phyloP scores from a whole-genome alignment of 35 echinoderm and acorn worm genomes.

The Antedon bifida region DNA sequence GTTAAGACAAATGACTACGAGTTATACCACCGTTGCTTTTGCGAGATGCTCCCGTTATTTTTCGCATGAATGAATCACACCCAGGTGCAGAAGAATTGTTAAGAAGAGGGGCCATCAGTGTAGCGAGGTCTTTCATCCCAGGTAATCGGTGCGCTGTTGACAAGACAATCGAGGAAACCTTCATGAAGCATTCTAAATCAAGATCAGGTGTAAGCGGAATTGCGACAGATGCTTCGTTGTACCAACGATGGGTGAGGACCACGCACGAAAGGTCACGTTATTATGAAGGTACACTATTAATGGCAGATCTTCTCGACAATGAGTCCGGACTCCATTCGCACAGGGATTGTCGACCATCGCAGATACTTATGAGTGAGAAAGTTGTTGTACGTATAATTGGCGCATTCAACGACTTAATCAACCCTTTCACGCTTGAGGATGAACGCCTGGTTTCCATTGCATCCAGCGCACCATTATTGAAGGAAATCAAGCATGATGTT shows the following conservation, averaged over 20 bases:
- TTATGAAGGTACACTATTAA: background rate
- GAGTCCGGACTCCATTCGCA: background rate
- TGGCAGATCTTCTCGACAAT: background rate
- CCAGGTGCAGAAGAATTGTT: background rate
- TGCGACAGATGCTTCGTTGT: background rate
- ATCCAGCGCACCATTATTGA: background rate
- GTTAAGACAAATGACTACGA: background rate
- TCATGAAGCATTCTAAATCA: background rate
- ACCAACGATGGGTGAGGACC: background rate
- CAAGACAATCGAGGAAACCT: background rate
- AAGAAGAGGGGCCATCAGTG: constrained; percentile 5
- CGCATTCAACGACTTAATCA: background rate
- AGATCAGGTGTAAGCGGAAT: background rate
- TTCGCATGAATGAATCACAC: background rate
- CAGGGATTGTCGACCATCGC: background rate
- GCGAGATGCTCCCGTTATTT: background rate
- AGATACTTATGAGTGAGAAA: background rate
- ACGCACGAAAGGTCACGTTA: background rate
- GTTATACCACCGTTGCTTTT: background rate
- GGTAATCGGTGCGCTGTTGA: background rate
- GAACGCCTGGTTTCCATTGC: background rate
- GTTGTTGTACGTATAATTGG: background rate
- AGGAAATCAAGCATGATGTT: background rate
- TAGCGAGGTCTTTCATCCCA: background rate
- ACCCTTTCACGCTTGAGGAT: background rate